A percentile compares a stretch with the other conserved stretches of the same genome.
Evolutionary conservation across 2,113 vertebrate species (phyloP).

Genomic region (Numenius arquata): DNA sequence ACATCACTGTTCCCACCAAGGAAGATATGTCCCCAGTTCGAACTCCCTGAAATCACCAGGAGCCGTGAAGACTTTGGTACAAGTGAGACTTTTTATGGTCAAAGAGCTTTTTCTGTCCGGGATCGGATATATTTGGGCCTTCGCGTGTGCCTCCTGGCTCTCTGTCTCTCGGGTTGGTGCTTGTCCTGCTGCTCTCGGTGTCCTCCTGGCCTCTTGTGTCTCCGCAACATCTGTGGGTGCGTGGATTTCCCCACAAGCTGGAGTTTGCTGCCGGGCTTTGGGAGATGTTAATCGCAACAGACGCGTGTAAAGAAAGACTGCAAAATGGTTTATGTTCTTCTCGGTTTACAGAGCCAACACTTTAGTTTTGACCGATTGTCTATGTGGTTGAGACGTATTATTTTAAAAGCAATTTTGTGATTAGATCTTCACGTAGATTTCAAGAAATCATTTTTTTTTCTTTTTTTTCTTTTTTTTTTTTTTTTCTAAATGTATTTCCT

Average conservation of each 20-base stretch:
- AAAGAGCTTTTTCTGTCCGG: neutral
- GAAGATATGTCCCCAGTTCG: neutral
- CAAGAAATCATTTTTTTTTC: neutral
- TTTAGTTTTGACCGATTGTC: neutral
- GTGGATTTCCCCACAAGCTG: fast-evolving
- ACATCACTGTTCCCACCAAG: neutral
- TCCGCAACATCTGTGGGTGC: neutral
- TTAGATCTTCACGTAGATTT: neutral
- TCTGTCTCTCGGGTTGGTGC: too few species aligned
- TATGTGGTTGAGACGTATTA: neutral
- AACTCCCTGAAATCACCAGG: fast-evolving
- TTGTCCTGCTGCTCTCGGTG: fast-evolving
- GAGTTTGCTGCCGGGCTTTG: neutral
- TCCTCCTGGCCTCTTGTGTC: neutral
- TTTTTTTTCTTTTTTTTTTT: neutral
- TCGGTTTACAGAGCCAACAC: neutral
- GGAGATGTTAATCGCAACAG: neutral
- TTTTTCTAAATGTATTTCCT: neutral
- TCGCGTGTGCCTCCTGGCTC: fast-evolving
- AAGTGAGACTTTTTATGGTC: neutral
- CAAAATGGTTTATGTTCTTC: neutral
- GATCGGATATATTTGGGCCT: fast-evolving
- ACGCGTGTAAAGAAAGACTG: fast-evolving
- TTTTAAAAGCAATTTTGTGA: neutral
- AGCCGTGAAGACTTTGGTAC: neutral